Conservation (phyloP, 2,888 invertebrate genomes). For the Drosophila kambysellisi region DNA sequence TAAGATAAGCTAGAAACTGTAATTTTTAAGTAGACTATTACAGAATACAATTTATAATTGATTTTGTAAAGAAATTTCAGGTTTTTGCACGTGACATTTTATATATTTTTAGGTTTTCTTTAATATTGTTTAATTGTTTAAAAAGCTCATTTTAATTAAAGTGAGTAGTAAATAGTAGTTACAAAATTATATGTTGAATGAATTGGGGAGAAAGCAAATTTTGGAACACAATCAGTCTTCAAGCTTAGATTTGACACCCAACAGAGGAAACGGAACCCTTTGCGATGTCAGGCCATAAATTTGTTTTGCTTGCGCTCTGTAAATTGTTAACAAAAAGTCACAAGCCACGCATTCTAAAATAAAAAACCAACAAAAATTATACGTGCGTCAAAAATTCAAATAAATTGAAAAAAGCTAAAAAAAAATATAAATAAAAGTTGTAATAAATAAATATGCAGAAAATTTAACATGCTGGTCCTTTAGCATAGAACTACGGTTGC, state of each 20-base stretch:
- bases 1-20: background rate
- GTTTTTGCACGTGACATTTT: too few species aligned
- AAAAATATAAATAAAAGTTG: conserved; percentile 34
- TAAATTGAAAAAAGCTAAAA: conserved; percentile 68
- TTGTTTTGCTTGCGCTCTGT: conserved; percentile 67
- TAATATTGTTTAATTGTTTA: too few species aligned
- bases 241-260: conserved; percentile 58
- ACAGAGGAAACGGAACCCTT: conserved; percentile 58
- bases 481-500: conserved; percentile 31
- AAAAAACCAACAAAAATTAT: conserved; percentile 50
- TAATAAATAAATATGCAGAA: conserved; percentile 49
- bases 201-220: conserved; percentile 10
- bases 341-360: conserved; percentile 50
- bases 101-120: too few species aligned
- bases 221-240: conserved; percentile 24
- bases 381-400: conserved; percentile 70
- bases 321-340: conserved; percentile 66
- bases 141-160: too few species aligned
- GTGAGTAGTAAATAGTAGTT: background rate
- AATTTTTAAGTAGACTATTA: too few species aligned
- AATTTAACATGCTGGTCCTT: conserved; percentile 59
- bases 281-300: conserved; percentile 71
- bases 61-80: too few species aligned
- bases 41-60: too few species aligned
- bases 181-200: background rate